Base-by-base conservation (phyloP, 2,888 invertebrate genomes). In the Junonia oenone region DNA sequence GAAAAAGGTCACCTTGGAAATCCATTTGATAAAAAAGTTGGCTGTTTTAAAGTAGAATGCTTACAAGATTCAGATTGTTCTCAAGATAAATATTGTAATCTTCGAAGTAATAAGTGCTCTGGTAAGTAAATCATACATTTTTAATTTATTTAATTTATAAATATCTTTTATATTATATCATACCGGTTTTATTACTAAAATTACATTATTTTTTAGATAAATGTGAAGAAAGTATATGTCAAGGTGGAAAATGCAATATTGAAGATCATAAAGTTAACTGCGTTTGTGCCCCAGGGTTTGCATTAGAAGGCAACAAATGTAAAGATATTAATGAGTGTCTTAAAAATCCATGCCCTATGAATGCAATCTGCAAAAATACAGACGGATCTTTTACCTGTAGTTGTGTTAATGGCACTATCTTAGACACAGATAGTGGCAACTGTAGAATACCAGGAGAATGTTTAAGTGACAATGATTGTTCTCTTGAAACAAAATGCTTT, bases 21-120 rank as follows among this genome's bases (percentile, higher is more conserved):
- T 84, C 94, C 96, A 3, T 91, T 92, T 53, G 95, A 96, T 70
- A 87, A 90, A 51, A 92, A 91, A 49, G 91, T 96, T 50, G 97
- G 97, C 31, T 97, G 97, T 72, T 97, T 96, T 76, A 95, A 95
- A 82, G 97, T 97, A 1, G 97, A 97, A 83, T 98, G 97, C 78
- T 87, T 95, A 1, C 92, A 92, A 40, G 92, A 95, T 73, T 91
- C 92, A 35, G 96, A 97, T 66, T 97, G 97, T 71, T 83, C 94
- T 2, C 78, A 72, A 29, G 95, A 96, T 61, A 95, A 94, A 78
- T 93, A 93, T 64, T 97, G 97, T 71, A 95, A 96, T 70, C 78
- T 83, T 2, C 92, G 92, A 66, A 93, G 90, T 48, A 95, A 96
- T 76, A 96, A 95, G 81, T 97, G 96, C 74, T 91, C 93, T 66